Conservation (phyloP, 1,140 invertebrate species). For the Scaptodrosophila lebanonensis region DNA sequence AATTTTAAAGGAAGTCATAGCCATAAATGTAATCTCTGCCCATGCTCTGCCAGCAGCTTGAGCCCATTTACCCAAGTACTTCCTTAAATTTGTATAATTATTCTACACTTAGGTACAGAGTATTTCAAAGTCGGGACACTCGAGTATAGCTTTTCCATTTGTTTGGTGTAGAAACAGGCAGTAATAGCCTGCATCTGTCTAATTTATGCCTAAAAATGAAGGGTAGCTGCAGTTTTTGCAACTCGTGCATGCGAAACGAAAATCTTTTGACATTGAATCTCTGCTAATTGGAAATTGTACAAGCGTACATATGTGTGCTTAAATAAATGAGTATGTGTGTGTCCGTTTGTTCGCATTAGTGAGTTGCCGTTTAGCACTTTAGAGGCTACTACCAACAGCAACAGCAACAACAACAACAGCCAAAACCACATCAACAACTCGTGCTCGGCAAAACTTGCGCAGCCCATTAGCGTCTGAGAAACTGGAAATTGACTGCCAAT, state of each 20-base stretch:
- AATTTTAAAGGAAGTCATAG: no score
- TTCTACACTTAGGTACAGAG: no score
- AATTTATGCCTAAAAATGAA: not conserved
- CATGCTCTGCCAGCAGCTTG: no score
- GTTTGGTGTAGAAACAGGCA: no score
- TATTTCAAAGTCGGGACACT: no score
- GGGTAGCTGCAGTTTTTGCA: not conserved
- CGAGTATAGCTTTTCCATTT: no score
- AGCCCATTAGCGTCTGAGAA: constrained; percentile 42
- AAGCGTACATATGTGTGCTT: constrained; percentile 4
- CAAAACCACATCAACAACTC: not conserved
- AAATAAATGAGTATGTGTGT: not conserved
- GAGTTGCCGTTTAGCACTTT: constrained; percentile 46
- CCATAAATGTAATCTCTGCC: no score
- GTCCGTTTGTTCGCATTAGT: no score
- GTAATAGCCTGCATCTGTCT: no score
- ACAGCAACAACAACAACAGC: constrained; percentile 1
- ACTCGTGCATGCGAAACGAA: constrained; percentile 4
- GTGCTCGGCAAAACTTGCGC: constrained; percentile 44
- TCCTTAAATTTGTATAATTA: no score
- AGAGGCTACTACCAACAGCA: not conserved
- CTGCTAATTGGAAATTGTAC: constrained; percentile 46
- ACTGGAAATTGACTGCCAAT: no score
- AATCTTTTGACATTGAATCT: constrained; percentile 29
- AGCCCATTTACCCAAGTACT: no score